These are phyloP conservation scores for Corythaixoides concolor DNA, from an alignment of 2,113 vertebrate genomes.

Conservation along the genomic window DNA sequence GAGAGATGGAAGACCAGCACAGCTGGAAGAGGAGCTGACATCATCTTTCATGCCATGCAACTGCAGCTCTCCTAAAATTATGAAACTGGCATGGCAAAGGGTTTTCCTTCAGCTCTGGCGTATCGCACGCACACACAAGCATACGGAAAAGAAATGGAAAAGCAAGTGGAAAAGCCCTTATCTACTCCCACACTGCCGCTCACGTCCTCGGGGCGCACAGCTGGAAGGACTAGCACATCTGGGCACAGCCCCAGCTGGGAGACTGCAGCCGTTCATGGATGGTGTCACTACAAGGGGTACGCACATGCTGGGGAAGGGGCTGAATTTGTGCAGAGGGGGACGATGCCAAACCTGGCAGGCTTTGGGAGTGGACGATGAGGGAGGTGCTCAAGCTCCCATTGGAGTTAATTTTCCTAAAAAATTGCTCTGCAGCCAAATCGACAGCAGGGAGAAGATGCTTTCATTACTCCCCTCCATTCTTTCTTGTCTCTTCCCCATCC, in stretches of 20 bases:
- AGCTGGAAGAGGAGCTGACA: neutral
- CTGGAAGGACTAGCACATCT: neutral
- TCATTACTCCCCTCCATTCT: neutral
- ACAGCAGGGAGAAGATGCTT: neutral
- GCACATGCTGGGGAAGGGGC: neutral
- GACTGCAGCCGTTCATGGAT: neutral
- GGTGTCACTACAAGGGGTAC: rapidly evolving
- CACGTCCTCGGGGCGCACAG: rapidly evolving
- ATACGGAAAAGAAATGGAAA: rapidly evolving
- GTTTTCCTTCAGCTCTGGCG: neutral
- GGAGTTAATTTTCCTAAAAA: neutral
- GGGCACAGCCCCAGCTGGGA: neutral
- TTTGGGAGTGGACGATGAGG: neutral
- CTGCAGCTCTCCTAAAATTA: neutral
- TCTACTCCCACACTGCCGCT: rapidly evolving
- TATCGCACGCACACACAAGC: neutral
- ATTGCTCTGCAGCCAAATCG: neutral
- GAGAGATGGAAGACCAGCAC: neutral
- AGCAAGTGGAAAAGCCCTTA: neutral
- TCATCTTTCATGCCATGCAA: neutral
- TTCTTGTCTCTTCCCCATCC: neutral
- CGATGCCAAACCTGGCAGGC: rapidly evolving
- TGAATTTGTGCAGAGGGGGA: neutral
- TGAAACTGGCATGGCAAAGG: neutral
- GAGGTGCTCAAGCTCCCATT: rapidly evolving